Percentiles rank a stretch among this genome's conserved stretches.
phyloP scores from a whole-genome alignment of 2,797 vertebrate genomes.

The Sebastes steindachneri region DNA sequence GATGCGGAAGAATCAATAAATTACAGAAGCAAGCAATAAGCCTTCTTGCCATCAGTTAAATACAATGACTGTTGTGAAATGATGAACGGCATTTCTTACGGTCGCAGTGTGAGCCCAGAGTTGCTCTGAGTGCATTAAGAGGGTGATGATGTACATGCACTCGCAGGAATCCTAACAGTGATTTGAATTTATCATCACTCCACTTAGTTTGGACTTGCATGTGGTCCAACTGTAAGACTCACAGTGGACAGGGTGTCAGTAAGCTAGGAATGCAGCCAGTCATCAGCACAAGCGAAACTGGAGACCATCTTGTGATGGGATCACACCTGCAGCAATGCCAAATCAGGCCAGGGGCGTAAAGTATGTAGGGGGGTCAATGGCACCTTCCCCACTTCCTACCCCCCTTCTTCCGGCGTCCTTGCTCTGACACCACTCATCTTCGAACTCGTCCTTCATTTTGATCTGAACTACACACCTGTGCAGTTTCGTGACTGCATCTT shows the following conservation, averaged over 20 bases:
- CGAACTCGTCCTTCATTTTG: not conserved
- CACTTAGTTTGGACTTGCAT: conserved; percentile 14
- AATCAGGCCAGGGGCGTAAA: not conserved
- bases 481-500: not conserved
- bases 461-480: not conserved
- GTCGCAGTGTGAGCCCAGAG: not conserved
- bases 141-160: conserved; percentile 22
- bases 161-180: conserved; percentile 33
- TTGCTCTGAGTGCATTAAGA: conserved; percentile 16
- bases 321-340: not conserved
- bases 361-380: too few relatives aligned
- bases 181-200: conserved; percentile 40
- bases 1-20: conserved; percentile 6
- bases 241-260: conserved; percentile 11
- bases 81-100: not conserved
- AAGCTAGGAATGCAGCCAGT: conserved; percentile 6
- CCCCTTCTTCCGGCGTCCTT: not conserved
- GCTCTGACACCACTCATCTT: not conserved
- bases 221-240: conserved; percentile 17
- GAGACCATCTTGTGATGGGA: not conserved
- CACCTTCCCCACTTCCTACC: too few relatives aligned
- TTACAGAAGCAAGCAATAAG: not conserved
- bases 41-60: conserved; percentile 2
- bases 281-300: conserved; percentile 5
- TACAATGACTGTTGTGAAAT: not conserved